Base-by-base conservation (phyloP, 2,113 vertebrate genomes). In the Albula glossodonta region DNA sequence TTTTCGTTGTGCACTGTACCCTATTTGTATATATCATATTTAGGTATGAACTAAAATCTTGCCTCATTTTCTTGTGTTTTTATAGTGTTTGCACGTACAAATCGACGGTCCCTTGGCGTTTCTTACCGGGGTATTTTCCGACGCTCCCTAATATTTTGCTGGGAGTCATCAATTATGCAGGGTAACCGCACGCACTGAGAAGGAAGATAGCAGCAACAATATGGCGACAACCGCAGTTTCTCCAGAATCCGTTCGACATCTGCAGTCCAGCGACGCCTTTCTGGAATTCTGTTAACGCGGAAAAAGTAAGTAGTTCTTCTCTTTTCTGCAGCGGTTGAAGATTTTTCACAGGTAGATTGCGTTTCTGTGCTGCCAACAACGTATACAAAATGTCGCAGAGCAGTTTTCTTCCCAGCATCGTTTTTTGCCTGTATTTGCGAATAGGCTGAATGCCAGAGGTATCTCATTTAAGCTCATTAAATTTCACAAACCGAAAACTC, bases 181-280 rank as follows among this genome's bases (percentile, higher is more conserved):
- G 93, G 95, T 92, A 93, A 91, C 94, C 93, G 95, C 94, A 94
- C 96, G 94, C 94, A 91, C 93, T 92, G 95, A 94, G 93, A 95
- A 95, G 93, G 91, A 93, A 94, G 94, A 94, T 93, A 95, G 94
- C 94, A 95, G 96, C 96, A 95, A 94, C 96, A 97, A 97, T 96
- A 97, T 97, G 96, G 97, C 97, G 96, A 97, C 96, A 97, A 95
- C 96, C 96, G 97, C 97, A 97, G 96, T 97, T 97, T 94, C 96
- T 96, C 96, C 93, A 90, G 94, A 95, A 94, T 94, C 94, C 94
- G 94, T 94, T 91, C 93, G 91, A 93, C 95, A 96, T 93, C 94
- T 94, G 94, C 96, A 96, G 91, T 95, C 92, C 94, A 90, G 90
- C 92, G 91, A 91, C 93, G 94, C 92, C 94, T 94, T 92, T 91